Evolutionary conservation across 2,888 invertebrate species (phyloP).

Genomic region (Mongoloraphidia duomilia): DNA sequence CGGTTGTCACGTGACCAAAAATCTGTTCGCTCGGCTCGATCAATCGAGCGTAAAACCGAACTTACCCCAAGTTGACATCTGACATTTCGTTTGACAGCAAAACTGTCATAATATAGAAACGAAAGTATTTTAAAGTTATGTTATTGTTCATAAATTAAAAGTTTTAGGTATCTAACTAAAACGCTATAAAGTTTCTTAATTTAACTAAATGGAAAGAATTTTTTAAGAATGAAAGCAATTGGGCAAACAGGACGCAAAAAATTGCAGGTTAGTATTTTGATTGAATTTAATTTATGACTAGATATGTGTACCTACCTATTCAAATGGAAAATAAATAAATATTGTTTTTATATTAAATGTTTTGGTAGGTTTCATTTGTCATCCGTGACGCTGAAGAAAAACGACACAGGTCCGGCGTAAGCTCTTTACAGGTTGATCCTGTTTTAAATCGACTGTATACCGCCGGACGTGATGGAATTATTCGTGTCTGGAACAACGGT

Average conservation of each 20-base stretch:
- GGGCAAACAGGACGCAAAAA: slow-evolving; percentile 29
- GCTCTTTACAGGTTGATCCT: slow-evolving; percentile 87
- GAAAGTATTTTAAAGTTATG: no score
- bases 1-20: no score
- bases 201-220: neutral
- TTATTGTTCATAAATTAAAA: no score
- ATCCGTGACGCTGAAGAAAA: slow-evolving; percentile 93
- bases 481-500: slow-evolving; percentile 81
- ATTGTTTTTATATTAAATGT: neutral
- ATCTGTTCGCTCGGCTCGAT: no score
- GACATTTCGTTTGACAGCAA: no score
- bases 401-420: slow-evolving; percentile 88
- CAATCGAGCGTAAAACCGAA: no score
- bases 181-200: no score
- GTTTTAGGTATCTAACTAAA: neutral
- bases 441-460: slow-evolving; percentile 79
- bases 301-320: no score
- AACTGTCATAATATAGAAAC: no score
- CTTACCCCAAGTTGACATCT: no score
- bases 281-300: no score
- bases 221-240: slow-evolving; percentile 21
- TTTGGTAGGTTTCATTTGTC: slow-evolving; percentile 81
- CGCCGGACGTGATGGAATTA: slow-evolving; percentile 93
- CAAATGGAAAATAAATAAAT: neutral
- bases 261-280: slow-evolving; percentile 24